These are phyloP conservation scores for Acanthosoma haemorrhoidale DNA, from an alignment of 2,888 invertebrate species.

Conservation along the genomic window DNA sequence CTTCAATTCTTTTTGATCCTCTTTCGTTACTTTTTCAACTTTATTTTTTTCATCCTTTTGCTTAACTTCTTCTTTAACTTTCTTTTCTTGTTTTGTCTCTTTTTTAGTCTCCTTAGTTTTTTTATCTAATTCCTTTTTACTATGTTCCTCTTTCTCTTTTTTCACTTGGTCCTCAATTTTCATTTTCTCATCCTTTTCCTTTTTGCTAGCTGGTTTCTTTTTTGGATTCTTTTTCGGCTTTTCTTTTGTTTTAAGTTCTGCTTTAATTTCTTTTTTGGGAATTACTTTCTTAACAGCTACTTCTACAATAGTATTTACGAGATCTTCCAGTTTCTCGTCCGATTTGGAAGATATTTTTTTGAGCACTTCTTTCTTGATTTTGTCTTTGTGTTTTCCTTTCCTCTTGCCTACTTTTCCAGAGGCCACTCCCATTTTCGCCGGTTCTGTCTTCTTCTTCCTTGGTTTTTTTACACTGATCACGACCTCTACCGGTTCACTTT, in stretches of 20 bases:
- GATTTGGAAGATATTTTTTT: conserved; percentile 34
- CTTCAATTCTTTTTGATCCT: conserved; percentile 21
- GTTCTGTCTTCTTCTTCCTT: conserved; percentile 19
- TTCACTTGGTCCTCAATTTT: conserved; percentile 37
- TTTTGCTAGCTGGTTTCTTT: conserved; percentile 44
- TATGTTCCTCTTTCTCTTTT: conserved; percentile 29
- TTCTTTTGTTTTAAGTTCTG: conserved; percentile 7
- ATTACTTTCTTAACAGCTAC: conserved; percentile 31
- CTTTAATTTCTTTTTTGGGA: conserved; percentile 10
- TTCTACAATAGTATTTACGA: conserved; percentile 36
- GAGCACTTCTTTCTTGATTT: conserved; percentile 32
- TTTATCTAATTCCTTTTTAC: conserved; percentile 37
- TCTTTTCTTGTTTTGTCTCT: conserved; percentile 39
- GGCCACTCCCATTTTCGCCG: conserved; percentile 29
- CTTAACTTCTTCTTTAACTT: conserved; percentile 24
- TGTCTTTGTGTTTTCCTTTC: conserved; percentile 26
- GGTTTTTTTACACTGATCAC: conserved; percentile 35
- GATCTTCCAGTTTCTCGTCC: conserved; percentile 34
- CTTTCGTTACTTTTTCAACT: conserved; percentile 33
- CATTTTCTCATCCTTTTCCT: conserved; percentile 38
- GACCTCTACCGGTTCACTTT: conserved; percentile 34
- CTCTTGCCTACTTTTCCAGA: conserved; percentile 34
- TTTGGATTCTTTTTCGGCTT: not conserved
- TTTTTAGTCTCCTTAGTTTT: conserved; percentile 39
- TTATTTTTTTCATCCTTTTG: conserved; percentile 27